Conservation (phyloP, 2,888 invertebrate genomes). For the Meta bourneti region DNA sequence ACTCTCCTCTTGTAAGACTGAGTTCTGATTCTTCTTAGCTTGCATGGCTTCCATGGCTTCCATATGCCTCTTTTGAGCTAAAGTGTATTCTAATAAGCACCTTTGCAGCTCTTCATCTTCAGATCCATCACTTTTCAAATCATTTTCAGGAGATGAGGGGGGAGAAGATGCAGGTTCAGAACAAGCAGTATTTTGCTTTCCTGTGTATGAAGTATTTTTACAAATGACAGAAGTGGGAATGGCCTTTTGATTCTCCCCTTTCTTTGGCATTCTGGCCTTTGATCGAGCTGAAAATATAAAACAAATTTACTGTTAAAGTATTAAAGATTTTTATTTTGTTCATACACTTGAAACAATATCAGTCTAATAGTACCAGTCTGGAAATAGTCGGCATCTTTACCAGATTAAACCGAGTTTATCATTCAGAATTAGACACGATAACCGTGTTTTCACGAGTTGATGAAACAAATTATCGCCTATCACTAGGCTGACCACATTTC, state of each 20-base stretch:
- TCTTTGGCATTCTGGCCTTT: neutral
- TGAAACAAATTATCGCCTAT: neutral
- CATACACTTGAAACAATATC: no score
- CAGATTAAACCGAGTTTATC: neutral
- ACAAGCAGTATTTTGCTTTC: neutral
- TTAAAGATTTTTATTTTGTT: no score
- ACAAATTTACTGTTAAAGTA: no score
- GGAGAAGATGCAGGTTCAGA: neutral
- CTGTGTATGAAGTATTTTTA: constrained; percentile 43
- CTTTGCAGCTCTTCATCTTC: constrained; percentile 5
- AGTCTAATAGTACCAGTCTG: no score
- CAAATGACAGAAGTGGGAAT: constrained; percentile 58
- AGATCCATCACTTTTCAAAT: constrained; percentile 4
- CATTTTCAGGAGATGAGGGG: constrained; percentile 36
- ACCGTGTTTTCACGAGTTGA: neutral
- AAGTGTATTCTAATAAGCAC: constrained; percentile 8
- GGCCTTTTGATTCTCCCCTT: neutral
- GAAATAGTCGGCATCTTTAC: no score
- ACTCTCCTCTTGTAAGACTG: neutral
- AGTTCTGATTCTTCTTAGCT: neutral
- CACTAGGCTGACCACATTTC: neutral
- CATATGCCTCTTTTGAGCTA: neutral
- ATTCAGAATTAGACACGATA: neutral
- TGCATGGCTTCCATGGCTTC: no score
- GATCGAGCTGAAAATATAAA: no score